Percentiles rank a stretch among this genome's conserved stretches.
phyloP scores from a whole-genome alignment of 2,888 invertebrate species.

The Erynnis tages region DNA sequence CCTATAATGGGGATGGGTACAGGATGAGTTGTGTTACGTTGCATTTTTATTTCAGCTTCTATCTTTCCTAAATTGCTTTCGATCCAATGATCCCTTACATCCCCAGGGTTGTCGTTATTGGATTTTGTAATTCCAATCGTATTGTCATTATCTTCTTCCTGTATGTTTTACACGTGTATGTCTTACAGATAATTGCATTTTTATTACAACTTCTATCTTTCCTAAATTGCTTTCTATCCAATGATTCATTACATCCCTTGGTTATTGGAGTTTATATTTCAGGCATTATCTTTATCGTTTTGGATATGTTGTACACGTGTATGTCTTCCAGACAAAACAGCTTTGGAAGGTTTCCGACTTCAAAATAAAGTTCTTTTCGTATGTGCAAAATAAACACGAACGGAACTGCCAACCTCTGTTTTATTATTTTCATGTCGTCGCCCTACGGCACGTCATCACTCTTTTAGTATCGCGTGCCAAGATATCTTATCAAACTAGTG shows the following conservation, averaged over 20 bases:
- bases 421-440: constrained; percentile 4
- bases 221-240: no score
- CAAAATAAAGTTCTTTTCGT: not conserved
- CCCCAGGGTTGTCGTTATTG: not conserved
- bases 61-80: not conserved
- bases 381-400: constrained; percentile 7
- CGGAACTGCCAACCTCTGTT: not conserved
- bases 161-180: no score
- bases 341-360: not conserved
- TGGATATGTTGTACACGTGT: no score
- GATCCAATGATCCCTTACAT: not conserved
- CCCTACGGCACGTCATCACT: constrained; percentile 9
- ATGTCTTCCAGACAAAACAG: not conserved
- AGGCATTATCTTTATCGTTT: no score
- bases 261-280: no score
- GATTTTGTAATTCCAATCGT: not conserved
- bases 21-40: constrained; percentile 2
- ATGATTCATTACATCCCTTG: no score
- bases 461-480: constrained; percentile 16
- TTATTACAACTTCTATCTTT: no score
- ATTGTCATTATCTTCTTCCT: no score
- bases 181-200: no score
- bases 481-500: not conserved
- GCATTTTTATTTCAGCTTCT: not conserved
- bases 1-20: constrained; percentile 3